Conservation (phyloP, 2,113 vertebrate genomes). For the Cephalopterus ornatus region DNA sequence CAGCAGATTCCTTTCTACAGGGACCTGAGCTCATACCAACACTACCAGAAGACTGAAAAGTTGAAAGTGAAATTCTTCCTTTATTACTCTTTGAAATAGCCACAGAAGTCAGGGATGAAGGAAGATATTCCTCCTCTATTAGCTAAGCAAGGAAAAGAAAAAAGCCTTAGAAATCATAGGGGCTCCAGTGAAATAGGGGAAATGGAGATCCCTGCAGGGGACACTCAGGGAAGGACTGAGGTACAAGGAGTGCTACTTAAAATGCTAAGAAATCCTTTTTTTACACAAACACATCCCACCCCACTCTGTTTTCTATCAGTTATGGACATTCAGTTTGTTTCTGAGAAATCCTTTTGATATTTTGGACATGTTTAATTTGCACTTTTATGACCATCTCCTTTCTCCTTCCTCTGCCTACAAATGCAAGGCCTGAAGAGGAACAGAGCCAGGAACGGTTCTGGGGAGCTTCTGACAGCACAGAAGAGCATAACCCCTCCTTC, state of each 20-base stretch:
- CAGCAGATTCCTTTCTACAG: background rate
- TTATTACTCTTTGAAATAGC: background rate
- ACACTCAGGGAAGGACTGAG: background rate
- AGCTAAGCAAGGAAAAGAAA: background rate
- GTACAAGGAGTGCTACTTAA: background rate
- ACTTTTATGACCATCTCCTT: background rate
- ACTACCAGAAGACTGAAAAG: background rate
- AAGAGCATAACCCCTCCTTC: background rate
- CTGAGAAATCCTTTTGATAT: background rate
- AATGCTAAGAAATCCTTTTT: background rate
- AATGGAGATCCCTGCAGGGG: background rate
- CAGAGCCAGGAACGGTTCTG: background rate
- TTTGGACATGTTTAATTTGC: background rate
- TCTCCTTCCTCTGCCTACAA: background rate
- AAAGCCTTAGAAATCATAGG: background rate
- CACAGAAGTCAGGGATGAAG: background rate
- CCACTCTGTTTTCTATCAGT: background rate
- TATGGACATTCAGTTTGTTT: background rate
- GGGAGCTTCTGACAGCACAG: background rate
- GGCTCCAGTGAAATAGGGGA: background rate
- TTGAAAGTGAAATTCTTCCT: background rate
- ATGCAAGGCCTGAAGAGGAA: background rate
- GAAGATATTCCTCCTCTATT: background rate
- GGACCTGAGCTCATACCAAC: background rate
- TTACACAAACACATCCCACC: background rate